Evolutionary conservation across 1,140 invertebrate genomes (phyloP).

Genomic region (Neocloeon triangulifer): DNA sequence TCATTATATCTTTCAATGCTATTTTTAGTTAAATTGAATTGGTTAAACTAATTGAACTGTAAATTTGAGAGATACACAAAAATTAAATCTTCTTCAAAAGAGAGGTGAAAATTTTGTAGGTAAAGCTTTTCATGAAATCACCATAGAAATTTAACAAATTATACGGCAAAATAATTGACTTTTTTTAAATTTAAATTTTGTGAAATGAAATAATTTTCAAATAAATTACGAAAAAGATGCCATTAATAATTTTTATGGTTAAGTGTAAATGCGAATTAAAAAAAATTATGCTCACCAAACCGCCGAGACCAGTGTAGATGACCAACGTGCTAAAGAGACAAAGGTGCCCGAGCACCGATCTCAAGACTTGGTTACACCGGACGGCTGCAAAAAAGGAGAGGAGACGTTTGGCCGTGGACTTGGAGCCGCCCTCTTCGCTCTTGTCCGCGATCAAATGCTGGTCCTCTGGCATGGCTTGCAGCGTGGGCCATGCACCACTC

Average conservation of each 20-base stretch:
- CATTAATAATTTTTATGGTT: slow-evolving; percentile 2
- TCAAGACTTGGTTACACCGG: too few species aligned
- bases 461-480: too few species aligned
- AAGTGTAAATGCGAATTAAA: slow-evolving; percentile 4
- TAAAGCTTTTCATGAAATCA: neutral
- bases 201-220: slow-evolving; percentile 1
- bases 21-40: too few species aligned
- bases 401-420: too few species aligned
- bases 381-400: too few species aligned
- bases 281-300: slow-evolving; percentile 51
- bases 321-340: slow-evolving; percentile 43
- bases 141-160: slow-evolving; percentile 2
- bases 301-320: slow-evolving; percentile 46
- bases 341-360: slow-evolving; percentile 27
- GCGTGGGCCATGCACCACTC: too few species aligned
- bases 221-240: slow-evolving; percentile 9
- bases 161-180: slow-evolving; percentile 6
- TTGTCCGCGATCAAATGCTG: too few species aligned
- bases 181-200: slow-evolving; percentile 8
- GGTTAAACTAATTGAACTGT: too few species aligned
- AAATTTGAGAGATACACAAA: too few species aligned
- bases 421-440: too few species aligned
- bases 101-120: neutral
- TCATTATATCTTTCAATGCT: too few species aligned
- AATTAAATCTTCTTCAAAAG: too few species aligned